Conservation (phyloP, 1,140 invertebrate species). For the Marisa cornuarietis region DNA sequence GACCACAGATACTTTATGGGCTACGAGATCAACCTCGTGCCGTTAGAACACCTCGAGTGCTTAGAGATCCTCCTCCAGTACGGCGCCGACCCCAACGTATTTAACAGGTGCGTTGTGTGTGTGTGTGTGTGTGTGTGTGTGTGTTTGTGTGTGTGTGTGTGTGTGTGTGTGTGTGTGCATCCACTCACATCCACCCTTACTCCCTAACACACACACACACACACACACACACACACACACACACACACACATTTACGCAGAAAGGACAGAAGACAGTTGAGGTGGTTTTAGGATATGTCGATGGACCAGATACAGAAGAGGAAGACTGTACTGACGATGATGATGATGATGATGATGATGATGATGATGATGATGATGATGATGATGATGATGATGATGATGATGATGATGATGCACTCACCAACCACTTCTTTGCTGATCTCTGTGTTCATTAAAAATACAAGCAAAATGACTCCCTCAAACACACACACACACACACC, state of each 20-base stretch:
- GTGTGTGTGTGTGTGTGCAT: too few species aligned
- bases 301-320: too few species aligned
- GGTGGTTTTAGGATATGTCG: not conserved
- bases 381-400: conserved; percentile 67
- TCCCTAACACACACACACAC: not conserved
- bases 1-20: conserved; percentile 81
- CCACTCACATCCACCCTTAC: not conserved
- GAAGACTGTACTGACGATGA: conserved; percentile 1
- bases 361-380: conserved; percentile 22
- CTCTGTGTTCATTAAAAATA: too few species aligned
- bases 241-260: not conserved
- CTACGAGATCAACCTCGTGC: conserved; percentile 85
- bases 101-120: conserved; percentile 37
- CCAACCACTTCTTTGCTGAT: not conserved
- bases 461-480: too few species aligned
- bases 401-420: conserved; percentile 70
- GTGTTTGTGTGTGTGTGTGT: too few species aligned
- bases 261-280: not conserved
- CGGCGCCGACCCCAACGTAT: conserved; percentile 86
- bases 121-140: too few species aligned
- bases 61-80: conserved; percentile 83
- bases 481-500: too few species aligned
- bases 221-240: not conserved
- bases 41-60: conserved; percentile 78
- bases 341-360: conserved; percentile 23